Conservation (phyloP, 2,888 invertebrate genomes). For the Geophilus truncorum region DNA sequence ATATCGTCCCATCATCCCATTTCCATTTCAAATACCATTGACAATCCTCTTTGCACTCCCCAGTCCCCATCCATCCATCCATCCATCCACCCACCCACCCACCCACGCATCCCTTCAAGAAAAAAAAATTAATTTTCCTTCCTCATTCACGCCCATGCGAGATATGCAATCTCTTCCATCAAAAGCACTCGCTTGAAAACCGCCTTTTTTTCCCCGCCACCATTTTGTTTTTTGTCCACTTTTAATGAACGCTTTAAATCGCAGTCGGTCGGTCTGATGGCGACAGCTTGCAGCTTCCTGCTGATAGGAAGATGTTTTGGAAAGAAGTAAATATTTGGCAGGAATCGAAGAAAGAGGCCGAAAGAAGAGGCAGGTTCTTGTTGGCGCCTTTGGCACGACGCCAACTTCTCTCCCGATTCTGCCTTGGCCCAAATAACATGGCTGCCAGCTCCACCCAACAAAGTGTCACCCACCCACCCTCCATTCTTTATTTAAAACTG, state of each 20-base stretch:
- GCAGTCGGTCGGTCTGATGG: background rate
- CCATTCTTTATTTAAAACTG: too few relatives aligned
- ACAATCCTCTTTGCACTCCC: too few relatives aligned
- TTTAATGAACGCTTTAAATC: slow-evolving; percentile 12
- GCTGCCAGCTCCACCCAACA: slow-evolving; percentile 20
- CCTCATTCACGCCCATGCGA: background rate
- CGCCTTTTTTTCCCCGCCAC: background rate
- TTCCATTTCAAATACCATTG: too few relatives aligned
- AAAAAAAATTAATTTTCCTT: too few relatives aligned
- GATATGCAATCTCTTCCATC: background rate
- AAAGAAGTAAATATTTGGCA: slow-evolving; percentile 7
- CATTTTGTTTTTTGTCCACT: background rate
- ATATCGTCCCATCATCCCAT: too few relatives aligned
- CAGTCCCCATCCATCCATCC: too few relatives aligned
- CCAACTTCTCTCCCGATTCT: background rate
- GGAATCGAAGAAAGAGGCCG: background rate
- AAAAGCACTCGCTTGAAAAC: background rate
- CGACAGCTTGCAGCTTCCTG: slow-evolving; percentile 20
- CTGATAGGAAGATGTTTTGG: background rate
- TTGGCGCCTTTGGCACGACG: background rate
- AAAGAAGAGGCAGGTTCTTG: background rate
- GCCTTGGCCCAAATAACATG: slow-evolving; percentile 20
- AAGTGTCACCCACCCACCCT: background rate
- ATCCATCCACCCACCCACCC: too few relatives aligned
- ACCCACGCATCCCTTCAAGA: too few relatives aligned